phyloP scores from a whole-genome alignment of 2,113 vertebrate species.

The Malurus cyaneus region DNA sequence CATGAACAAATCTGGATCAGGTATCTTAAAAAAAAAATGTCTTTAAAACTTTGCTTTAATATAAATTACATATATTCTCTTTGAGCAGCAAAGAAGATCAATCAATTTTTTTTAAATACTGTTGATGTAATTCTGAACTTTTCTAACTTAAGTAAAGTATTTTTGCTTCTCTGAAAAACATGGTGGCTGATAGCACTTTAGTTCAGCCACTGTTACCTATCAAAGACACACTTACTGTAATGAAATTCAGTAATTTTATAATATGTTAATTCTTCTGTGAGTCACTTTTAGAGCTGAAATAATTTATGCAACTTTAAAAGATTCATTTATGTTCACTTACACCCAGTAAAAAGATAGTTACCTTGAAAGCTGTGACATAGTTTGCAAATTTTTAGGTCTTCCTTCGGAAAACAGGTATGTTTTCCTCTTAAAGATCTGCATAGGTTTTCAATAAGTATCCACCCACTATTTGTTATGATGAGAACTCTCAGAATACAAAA shows the following conservation, averaged over 20 bases:
- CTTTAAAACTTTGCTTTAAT: not conserved
- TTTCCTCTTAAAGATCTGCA: not conserved
- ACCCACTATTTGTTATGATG: not conserved
- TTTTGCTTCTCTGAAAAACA: not conserved
- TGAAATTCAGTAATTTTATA: not conserved
- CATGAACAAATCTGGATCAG: not conserved
- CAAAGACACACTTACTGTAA: not conserved
- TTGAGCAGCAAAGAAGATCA: not conserved
- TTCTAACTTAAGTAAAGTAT: not conserved
- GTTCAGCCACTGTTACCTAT: not conserved
- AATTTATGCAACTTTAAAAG: not conserved
- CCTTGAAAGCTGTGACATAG: not conserved
- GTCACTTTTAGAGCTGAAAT: not conserved
- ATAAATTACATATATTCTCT: not conserved
- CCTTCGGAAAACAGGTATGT: not conserved
- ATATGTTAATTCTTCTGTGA: not conserved
- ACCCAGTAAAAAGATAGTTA: not conserved
- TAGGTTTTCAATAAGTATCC: not conserved
- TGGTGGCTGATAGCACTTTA: not conserved
- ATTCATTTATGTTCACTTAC: not conserved
- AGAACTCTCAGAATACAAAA: not conserved
- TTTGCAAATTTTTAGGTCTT: not conserved
- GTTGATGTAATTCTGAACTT: not conserved
- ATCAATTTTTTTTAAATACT: not conserved
- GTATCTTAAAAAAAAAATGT: not conserved